phyloP scores from a whole-genome alignment of 2,888 invertebrate genomes.

The Trisateles emortualis region DNA sequence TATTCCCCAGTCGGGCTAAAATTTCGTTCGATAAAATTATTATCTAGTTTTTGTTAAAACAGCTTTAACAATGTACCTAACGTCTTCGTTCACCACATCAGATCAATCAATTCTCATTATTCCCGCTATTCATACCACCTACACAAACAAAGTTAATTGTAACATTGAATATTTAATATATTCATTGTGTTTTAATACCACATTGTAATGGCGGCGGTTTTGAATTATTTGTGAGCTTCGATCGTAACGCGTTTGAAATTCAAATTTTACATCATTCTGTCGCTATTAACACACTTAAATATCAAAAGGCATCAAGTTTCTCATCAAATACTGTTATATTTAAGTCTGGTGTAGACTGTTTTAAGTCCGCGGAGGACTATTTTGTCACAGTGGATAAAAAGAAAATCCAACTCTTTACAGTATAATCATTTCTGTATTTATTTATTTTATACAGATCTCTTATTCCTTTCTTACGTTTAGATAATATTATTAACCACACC shows the following conservation, averaged over 20 bases:
- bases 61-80: not conserved
- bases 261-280: conserved; percentile 44
- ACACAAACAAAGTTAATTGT: conserved; percentile 31
- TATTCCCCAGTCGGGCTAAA: no score
- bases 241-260: conserved; percentile 45
- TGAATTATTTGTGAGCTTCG: conserved; percentile 33
- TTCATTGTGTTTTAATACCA: conserved; percentile 49
- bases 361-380: not conserved
- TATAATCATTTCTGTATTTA: no score
- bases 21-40: no score
- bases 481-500: no score
- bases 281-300: conserved; percentile 26
- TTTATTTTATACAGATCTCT: no score
- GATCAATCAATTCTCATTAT: not conserved
- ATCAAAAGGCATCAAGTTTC: conserved; percentile 25
- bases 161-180: conserved; percentile 38
- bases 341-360: not conserved
- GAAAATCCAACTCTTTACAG: no score
- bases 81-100: not conserved
- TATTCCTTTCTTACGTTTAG: no score
- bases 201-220: conserved; percentile 25
- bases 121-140: conserved; percentile 8
- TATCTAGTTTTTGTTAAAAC: no score
- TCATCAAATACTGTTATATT: not conserved
- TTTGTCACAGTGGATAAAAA: no score